A percentile compares a stretch with the other conserved stretches of the same genome.
Conservation (phyloP, 1,140 invertebrate species). For the Cydia strobilella region DNA sequence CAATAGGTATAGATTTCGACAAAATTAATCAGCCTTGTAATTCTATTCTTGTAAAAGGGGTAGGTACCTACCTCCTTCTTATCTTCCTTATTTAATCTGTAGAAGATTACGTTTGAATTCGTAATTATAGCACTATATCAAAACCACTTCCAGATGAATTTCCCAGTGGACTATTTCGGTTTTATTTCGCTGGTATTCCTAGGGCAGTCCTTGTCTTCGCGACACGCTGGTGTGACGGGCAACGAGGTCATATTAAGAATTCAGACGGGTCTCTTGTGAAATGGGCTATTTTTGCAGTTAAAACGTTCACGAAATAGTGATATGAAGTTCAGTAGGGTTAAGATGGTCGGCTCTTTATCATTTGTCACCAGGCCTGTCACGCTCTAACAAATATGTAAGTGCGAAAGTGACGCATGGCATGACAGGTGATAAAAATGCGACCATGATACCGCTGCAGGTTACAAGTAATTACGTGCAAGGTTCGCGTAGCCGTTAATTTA, state of each 20-base stretch:
- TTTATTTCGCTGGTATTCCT: conserved; percentile 22
- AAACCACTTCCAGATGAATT: conserved; percentile 20
- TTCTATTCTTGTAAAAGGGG: neutral
- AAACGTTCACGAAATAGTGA: neutral
- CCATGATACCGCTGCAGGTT: no score
- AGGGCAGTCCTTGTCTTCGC: neutral
- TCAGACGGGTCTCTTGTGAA: neutral
- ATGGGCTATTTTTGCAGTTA: conserved; percentile 13
- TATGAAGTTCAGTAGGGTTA: no score
- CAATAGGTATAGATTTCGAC: neutral
- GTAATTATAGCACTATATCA: conserved; percentile 22
- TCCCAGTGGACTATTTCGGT: conserved; percentile 18
- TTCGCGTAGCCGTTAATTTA: conserved; percentile 6
- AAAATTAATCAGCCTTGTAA: conserved; percentile 17
- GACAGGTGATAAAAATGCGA: no score
- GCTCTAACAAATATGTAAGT: no score
- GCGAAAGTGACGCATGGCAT: no score
- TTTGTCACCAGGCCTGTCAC: no score
- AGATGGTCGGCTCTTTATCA: no score
- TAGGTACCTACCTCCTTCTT: neutral
- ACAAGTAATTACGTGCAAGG: neutral
- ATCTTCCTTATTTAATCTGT: neutral
- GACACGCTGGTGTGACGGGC: neutral
- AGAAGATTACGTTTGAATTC: conserved; percentile 12
- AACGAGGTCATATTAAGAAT: conserved; percentile 5